Base-by-base conservation (phyloP, 2,888 invertebrate species). In the Hydrotaea cyrtoneurina region DNA sequence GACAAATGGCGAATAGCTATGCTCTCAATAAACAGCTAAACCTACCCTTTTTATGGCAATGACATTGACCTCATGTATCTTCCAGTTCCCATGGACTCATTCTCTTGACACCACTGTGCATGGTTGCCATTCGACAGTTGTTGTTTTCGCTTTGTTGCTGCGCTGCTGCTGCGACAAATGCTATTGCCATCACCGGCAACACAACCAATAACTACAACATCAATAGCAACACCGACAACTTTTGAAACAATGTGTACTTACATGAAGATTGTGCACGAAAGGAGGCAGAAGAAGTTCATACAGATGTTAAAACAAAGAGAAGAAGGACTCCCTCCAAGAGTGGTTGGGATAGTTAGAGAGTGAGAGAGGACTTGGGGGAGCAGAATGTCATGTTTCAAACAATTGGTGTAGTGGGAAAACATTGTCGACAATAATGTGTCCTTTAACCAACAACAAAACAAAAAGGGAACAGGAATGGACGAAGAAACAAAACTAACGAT, bases 351-450 rank as follows among this genome's bases (percentile, higher is more conserved):
- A n/a, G 36, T n/a, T n/a, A n/a, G n/a, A 21, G 43, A 39, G n/a
- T 13, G 36, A 21, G 43, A 43, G 36, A 17, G 39, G 39, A n/a
- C n/a, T n/a, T n/a, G n/a, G 21, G 39, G 2, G 21, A 11, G 11
- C 19, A 66, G 39, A 66, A 66, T 39, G 66, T 66, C 66, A 66
- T 66, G 66, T 69, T 59, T 10, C 4, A 13, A 57, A 75, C 50
- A 71, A 50, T 80, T 36, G 26, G 17, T 64, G 17, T 26, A 71
- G 71, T 39, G 50, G 26, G 19, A 74, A 75, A 21, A 73, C 59
- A 53, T 62, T 73, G 73, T 73, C 73, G 36, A 80, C 83, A 83
- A 64, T 64, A 72, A 83, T 79, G 76, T 72, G 57, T 43, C 55
- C 76, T 66, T 50, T 59, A 23, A 50, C 31, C 43, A 11, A 19